A percentile compares a stretch with the other conserved stretches of the same genome.
Conservation (phyloP, 2,888 invertebrate species). For the Phytoseiulus persimilis region DNA sequence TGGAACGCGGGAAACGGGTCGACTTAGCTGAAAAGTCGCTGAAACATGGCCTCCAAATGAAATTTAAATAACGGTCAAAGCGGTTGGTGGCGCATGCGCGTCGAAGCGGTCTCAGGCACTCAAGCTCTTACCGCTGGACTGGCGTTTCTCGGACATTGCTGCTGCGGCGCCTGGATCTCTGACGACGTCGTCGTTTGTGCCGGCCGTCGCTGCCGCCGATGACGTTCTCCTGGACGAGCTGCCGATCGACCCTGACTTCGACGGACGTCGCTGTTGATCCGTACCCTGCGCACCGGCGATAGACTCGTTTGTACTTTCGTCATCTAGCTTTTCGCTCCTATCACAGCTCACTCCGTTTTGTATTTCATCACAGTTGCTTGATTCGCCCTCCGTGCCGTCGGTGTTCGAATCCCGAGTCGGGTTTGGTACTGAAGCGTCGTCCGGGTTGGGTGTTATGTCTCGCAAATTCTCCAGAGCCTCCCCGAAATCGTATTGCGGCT, state of each 20-base stretch:
- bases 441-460: neutral
- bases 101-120: neutral
- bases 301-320: constrained; percentile 19
- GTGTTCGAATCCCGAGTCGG: neutral
- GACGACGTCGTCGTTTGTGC: neutral
- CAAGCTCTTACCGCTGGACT: neutral
- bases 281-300: constrained; percentile 12
- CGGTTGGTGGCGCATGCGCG: neutral
- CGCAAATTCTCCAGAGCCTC: constrained; percentile 29
- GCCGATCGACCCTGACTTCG: neutral
- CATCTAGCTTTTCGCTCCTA: constrained; percentile 8
- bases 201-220: neutral
- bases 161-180: neutral
- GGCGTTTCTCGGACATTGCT: neutral
- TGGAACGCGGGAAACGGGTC: neutral
- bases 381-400: neutral
- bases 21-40: too few species aligned
- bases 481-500: constrained; percentile 15
- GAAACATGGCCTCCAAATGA: too few species aligned
- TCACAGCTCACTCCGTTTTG: constrained; percentile 25
- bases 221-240: neutral
- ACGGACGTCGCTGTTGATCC: neutral
- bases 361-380: constrained; percentile 23
- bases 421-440: neutral
- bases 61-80: neutral